phyloP scores from a whole-genome alignment of 35 echinoderm and acorn worm genomes.

The Apostichopus parvimensis region DNA sequence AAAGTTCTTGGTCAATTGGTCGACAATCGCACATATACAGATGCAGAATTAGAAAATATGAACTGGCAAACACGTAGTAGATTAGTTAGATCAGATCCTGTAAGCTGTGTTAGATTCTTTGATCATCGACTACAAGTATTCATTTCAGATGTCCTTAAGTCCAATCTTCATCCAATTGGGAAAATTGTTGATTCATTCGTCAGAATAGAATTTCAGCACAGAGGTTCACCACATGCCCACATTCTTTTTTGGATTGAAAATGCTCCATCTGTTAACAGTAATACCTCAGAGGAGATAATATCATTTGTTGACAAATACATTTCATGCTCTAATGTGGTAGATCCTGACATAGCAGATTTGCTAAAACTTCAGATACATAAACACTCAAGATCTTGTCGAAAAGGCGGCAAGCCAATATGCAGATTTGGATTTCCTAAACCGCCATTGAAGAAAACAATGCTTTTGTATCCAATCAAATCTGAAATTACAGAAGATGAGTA shows the following conservation, averaged over 20 bases:
- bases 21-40: constrained; percentile 13
- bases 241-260: constrained; percentile 24
- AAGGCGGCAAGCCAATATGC: constrained; percentile 32
- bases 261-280: not conserved
- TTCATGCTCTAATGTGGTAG: not conserved
- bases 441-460: constrained; percentile 49
- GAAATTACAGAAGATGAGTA: constrained; percentile 19
- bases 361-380: constrained; percentile 31
- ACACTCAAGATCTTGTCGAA: constrained; percentile 53
- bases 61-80: constrained; percentile 24
- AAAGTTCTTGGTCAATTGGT: constrained; percentile 30
- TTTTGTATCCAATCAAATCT: constrained; percentile 15
- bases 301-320: not conserved
- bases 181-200: constrained; percentile 1
- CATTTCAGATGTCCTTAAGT: not conserved
- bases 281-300: not conserved
- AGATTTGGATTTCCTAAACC: constrained; percentile 64
- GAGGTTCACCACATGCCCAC: constrained; percentile 47
- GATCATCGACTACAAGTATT: constrained; percentile 29
- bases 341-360: not conserved
- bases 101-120: constrained; percentile 37
- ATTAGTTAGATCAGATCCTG: constrained; percentile 45
- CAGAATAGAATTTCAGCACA: constrained; percentile 45
- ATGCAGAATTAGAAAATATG: constrained; percentile 3
- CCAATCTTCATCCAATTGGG: not conserved